Base-by-base conservation (phyloP, 2,888 invertebrate genomes). In the Euproctis similis region DNA sequence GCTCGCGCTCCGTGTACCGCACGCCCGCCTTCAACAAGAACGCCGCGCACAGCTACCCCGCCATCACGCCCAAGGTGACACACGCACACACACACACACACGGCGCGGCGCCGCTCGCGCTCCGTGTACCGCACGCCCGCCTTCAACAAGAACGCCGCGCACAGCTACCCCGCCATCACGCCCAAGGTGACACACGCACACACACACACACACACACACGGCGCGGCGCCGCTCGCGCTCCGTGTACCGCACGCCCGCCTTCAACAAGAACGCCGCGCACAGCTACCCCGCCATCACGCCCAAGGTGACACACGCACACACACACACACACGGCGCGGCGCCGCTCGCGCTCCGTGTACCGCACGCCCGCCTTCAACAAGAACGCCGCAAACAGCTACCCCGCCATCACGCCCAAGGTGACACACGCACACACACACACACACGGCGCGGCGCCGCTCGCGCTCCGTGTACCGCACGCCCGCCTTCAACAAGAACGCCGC, bases 181-280 rank as follows among this genome's bases (percentile, higher is more conserved):
- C 84, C 84, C 2, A 84, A 85, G 71, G 84, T 81, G 32, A 31
- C n/a, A n/a, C n/a, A n/a, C n/a, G n/a, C n/a, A n/a, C n/a, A n/a
- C n/a, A n/a, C n/a, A n/a, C n/a, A n/a, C n/a, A n/a, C n/a, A n/a
- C n/a, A n/a, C n/a, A n/a, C n/a, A n/a, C n/a, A n/a, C n/a, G n/a
- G n/a, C n/a, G n/a, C 24, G 26, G 26, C 20, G n/a, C 28, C 33
- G 1, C 33, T 29, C 1, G 22, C 33, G 2, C 20, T 19, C n/a
- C n/a, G n/a, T n/a, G 4, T 7, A 6, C 0, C 63, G 69, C 2
- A 21, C 49, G 2, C 59, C 58, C 0, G 65, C 73, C 3, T 72
- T 72, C 0, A 68, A 73, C n/a, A 67, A 71, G 0, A 71, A 68
- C 0, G 61, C 66, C 41, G 53, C 67, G 27, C 53, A 64, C 1